Conservation (phyloP, 2,113 vertebrate species). For the Pseudopipra pipra region DNA sequence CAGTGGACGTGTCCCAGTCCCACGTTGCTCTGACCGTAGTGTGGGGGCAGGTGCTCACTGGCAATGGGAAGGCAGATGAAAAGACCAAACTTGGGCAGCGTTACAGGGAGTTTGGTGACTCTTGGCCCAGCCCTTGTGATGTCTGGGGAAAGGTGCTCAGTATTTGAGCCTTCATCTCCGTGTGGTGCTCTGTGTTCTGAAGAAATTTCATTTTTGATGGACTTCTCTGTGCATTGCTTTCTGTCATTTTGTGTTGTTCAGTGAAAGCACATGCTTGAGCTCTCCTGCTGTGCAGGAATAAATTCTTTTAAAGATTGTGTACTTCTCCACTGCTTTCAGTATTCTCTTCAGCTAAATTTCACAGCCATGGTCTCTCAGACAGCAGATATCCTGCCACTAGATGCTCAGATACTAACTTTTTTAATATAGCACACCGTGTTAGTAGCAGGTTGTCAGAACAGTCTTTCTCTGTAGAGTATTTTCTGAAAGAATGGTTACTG, state of each 20-base stretch:
- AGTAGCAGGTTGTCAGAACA: neutral
- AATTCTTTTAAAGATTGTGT: neutral
- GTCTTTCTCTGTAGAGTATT: neutral
- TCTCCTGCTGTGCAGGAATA: neutral
- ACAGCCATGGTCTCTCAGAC: neutral
- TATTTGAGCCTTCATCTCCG: neutral
- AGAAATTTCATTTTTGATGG: neutral
- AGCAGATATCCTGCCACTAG: neutral
- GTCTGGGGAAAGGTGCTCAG: neutral
- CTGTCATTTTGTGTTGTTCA: neutral
- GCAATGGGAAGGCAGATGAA: neutral
- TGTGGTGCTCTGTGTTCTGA: neutral
- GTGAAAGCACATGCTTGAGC: neutral
- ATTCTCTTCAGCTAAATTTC: neutral
- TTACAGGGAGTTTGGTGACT: neutral
- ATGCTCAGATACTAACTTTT: neutral
- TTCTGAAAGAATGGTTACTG: neutral
- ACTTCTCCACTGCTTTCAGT: neutral
- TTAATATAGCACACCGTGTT: neutral
- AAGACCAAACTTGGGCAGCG: neutral
- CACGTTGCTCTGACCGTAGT: rapidly evolving
- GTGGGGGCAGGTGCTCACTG: neutral
- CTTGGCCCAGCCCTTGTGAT: neutral
- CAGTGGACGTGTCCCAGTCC: rapidly evolving
- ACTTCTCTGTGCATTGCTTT: neutral